Conservation (phyloP, 2,888 invertebrate genomes). For the Synergus gifuensis region DNA sequence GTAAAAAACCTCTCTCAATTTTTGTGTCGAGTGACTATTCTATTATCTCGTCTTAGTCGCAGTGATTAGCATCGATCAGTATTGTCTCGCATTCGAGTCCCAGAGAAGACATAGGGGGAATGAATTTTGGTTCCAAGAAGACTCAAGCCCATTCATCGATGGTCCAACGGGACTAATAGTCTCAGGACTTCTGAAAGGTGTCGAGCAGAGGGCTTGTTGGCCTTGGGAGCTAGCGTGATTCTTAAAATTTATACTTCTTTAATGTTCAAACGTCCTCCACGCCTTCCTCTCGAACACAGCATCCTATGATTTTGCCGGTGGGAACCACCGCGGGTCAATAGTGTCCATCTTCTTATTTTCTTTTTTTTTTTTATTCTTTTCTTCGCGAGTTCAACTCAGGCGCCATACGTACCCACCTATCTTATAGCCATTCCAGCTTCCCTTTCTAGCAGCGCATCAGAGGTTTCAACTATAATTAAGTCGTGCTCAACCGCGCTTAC, state of each 20-base stretch:
- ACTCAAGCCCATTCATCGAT: slow-evolving; percentile 30
- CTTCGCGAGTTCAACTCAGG: slow-evolving; percentile 20
- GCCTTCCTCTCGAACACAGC: slow-evolving; percentile 13
- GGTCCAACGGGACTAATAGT: slow-evolving; percentile 39
- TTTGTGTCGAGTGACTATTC: slow-evolving; percentile 10
- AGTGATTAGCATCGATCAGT: slow-evolving; percentile 30
- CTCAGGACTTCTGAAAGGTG: slow-evolving; percentile 38
- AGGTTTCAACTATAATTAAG: slow-evolving; percentile 60
- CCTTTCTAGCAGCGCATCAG: slow-evolving; percentile 12
- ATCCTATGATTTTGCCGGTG: slow-evolving; percentile 31
- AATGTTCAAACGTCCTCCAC: slow-evolving; percentile 36
- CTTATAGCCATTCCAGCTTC: neutral
- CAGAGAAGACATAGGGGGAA: neutral
- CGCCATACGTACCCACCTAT: slow-evolving; percentile 31
- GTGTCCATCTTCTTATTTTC: slow-evolving; percentile 13
- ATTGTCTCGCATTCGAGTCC: slow-evolving; percentile 20
- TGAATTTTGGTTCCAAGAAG: slow-evolving; percentile 25
- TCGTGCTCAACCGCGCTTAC: slow-evolving; percentile 59
- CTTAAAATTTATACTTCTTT: slow-evolving; percentile 45
- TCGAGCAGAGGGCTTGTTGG: slow-evolving; percentile 29
- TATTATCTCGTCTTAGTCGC: slow-evolving; percentile 5
- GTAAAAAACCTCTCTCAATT: neutral
- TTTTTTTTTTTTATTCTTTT: neutral
- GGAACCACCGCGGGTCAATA: slow-evolving; percentile 33
- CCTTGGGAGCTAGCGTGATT: slow-evolving; percentile 45